Evolutionary conservation across 2,113 vertebrate genomes (phyloP), one percentile per base, ranked within the genome.

Genomic region (Anser cygnoides): DNA sequence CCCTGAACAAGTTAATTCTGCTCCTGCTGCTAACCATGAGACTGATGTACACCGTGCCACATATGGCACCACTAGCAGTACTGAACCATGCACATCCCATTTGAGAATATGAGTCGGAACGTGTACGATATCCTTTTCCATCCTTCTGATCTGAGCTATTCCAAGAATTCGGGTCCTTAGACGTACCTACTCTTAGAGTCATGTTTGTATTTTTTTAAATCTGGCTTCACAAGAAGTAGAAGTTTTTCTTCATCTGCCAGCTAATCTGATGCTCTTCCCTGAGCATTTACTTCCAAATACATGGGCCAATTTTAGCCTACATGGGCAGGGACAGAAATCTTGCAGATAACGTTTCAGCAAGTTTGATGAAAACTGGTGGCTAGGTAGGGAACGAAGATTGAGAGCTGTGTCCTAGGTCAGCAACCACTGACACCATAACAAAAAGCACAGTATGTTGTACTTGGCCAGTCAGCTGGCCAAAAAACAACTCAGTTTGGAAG

Each of bases 1-100:
- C 14, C 39, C 67, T 26, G 39, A 43, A 37, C 2, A 15, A 87
- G 33, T 41, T 66, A 50, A 22, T 84, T 71, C 41, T 72, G 21
- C 49, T 65, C 20, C 59, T 55, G 31, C 59, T 92, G 63, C 49
- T 77, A 33, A 33, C 54, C 1, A 1, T 4, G 28, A 65, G 20
- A 63, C n/a, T 35, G n/a, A 59, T 50, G 63, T 44, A 84, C 11
- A 14, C 26, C 11, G 15, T 39, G 49, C 19, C 33, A 61, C 26
- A 22, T 43, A 33, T n/a, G 55, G 31, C 59, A 37, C 20, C 50
- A 25, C 25, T 7, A 35, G 59, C 20, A 33, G 21, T 23, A 81
- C 49, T 7, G 43, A 63, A 16, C 33, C 1, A 0, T 5, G 37
- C 16, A 58, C 0, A 1, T 57, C 52, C 37, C 21, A 8, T 2